These are phyloP conservation scores for Machimus rusticus DNA, from an alignment of 2,888 invertebrate species.

Conservation along the genomic window DNA sequence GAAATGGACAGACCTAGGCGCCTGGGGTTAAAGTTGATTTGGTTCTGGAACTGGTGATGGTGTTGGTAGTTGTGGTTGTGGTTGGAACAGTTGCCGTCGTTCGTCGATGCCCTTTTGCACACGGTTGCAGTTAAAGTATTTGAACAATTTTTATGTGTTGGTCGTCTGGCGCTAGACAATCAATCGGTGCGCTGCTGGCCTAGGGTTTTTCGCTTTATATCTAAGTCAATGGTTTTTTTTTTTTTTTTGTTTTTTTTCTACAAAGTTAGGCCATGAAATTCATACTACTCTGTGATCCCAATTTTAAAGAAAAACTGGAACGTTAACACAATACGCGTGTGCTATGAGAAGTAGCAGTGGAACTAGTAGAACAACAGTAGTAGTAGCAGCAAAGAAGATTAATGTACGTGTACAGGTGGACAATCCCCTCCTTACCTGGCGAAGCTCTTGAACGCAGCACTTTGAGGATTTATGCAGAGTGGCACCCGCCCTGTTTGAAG, in stretches of 20 bases:
- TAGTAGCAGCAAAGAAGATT: conserved; percentile 44
- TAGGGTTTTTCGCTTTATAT: neutral
- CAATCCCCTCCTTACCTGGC: conserved; percentile 85
- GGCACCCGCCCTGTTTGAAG: conserved; percentile 95
- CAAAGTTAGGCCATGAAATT: conserved; percentile 20
- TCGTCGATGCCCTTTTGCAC: neutral
- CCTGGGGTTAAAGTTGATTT: conserved; percentile 35
- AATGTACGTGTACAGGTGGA: conserved; percentile 30
- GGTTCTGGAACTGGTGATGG: conserved; percentile 29
- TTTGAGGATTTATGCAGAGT: conserved; percentile 99
- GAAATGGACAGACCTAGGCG: conserved; percentile 31
- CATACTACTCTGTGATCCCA: conserved; percentile 22
- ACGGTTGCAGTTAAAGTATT: neutral
- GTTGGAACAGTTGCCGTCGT: neutral
- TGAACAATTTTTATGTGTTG: neutral
- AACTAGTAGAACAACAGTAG: conserved; percentile 55
- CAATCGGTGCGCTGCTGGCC: conserved; percentile 1
- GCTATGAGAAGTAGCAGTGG: conserved; percentile 58
- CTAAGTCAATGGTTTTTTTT: neutral
- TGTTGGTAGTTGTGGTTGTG: conserved; percentile 26
- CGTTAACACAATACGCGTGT: conserved; percentile 33
- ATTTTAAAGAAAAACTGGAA: conserved; percentile 23
- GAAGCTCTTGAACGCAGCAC: conserved; percentile 99
- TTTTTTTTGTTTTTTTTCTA: too few relatives aligned
- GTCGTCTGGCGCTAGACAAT: conserved; percentile 2